Conservation (phyloP, 1,140 invertebrate species). For the Drosophila dunni region DNA sequence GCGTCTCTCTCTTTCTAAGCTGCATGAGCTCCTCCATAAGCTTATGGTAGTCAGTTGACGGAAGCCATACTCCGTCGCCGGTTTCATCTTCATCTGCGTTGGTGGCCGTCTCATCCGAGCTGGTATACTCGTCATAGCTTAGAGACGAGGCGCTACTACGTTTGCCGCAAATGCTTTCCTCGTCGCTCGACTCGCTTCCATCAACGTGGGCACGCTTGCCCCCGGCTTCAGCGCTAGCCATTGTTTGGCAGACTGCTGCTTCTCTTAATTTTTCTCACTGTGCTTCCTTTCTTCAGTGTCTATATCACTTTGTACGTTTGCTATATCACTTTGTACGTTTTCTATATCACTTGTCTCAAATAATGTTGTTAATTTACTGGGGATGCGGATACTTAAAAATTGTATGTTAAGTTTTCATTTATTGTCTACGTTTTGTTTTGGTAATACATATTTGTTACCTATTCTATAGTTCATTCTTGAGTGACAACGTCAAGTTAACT, state of each 20-base stretch:
- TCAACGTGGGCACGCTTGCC: no score
- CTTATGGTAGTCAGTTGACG: neutral
- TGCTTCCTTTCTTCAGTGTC: no score
- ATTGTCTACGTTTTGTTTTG: neutral
- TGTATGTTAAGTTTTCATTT: no score
- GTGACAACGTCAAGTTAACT: slow-evolving; percentile 2
- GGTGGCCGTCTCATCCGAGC: neutral
- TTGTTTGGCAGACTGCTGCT: no score
- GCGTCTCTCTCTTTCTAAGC: neutral
- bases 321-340: no score
- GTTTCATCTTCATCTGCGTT: neutral
- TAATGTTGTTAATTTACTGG: no score
- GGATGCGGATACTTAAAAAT: no score
- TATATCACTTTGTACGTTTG: no score
- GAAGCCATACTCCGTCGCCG: no score
- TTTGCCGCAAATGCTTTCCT: neutral
- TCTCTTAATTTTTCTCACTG: no score
- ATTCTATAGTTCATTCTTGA: neutral
- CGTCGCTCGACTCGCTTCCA: neutral
- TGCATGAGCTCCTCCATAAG: neutral
- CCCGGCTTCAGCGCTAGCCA: no score
- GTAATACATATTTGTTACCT: slow-evolving; percentile 11
- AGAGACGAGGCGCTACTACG: neutral
- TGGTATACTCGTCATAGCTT: neutral
- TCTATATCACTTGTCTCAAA: no score